A percentile compares a stretch with the other conserved stretches of the same genome.
Conservation (phyloP, 1,140 invertebrate genomes). For the Procambarus virginalis region DNA sequence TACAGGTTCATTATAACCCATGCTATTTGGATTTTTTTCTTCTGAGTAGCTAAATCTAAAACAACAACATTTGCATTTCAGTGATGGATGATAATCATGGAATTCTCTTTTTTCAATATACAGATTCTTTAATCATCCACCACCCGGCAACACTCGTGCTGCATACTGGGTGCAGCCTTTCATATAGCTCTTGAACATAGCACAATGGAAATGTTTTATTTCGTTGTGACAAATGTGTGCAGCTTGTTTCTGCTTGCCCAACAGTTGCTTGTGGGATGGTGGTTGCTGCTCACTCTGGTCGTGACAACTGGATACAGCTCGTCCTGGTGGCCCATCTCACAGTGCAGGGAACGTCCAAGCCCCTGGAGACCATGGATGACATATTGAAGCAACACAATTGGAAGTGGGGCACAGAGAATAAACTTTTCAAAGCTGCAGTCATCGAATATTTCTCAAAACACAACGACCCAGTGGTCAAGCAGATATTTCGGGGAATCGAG, state of each 20-base stretch:
- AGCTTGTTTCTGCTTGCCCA: no score
- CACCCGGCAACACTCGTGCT: no score
- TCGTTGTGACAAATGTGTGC: no score
- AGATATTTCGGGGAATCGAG: conserved; percentile 23
- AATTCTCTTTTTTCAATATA: neutral
- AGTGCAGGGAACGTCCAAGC: neutral
- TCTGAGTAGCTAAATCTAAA: no score
- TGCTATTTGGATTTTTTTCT: no score
- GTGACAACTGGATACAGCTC: conserved; percentile 2
- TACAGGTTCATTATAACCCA: no score
- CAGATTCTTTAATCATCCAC: no score
- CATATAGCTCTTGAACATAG: no score
- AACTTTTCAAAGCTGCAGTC: conserved; percentile 4
- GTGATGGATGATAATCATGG: neutral
- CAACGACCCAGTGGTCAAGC: conserved; percentile 22
- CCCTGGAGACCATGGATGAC: neutral
- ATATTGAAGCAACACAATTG: neutral
- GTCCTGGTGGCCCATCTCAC: conserved; percentile 21
- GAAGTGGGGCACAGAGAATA: conserved; percentile 24
- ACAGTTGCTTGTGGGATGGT: conserved; percentile 26
- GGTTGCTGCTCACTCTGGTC: conserved; percentile 19
- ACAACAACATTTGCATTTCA: no score
- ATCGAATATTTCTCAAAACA: conserved; percentile 12
- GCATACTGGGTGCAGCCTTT: no score
- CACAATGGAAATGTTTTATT: no score